Evolutionary conservation across 2,888 invertebrate genomes (phyloP).

Genomic region (Agriopis marginaria): DNA sequence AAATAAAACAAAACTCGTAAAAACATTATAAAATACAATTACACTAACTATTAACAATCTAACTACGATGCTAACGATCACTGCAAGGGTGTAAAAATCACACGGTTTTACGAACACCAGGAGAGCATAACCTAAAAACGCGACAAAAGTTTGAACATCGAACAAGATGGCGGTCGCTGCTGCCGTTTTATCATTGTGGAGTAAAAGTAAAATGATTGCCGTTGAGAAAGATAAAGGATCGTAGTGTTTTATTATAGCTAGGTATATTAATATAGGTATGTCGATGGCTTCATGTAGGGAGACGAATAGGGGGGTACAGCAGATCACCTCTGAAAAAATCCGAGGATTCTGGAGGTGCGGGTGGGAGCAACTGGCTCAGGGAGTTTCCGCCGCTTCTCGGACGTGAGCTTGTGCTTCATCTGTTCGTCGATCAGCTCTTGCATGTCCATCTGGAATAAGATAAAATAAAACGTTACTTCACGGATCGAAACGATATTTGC

Average conservation of each 20-base stretch:
- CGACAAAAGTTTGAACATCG: slow-evolving; percentile 55
- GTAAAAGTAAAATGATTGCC: slow-evolving; percentile 60
- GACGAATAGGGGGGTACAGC: slow-evolving; percentile 63
- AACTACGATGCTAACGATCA: slow-evolving; percentile 75
- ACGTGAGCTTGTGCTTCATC: slow-evolving; percentile 93
- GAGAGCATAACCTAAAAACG: slow-evolving; percentile 62
- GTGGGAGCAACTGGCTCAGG: slow-evolving; percentile 75
- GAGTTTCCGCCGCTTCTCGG: slow-evolving; percentile 84
- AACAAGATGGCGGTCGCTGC: slow-evolving; percentile 64
- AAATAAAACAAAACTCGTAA: slow-evolving; percentile 53
- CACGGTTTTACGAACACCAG: slow-evolving; percentile 73
- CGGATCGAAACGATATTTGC: no score
- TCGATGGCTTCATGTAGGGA: slow-evolving; percentile 62
- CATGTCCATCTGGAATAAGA: slow-evolving; percentile 93
- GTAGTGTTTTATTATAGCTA: slow-evolving; percentile 64
- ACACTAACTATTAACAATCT: slow-evolving; percentile 71
- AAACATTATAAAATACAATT: slow-evolving; percentile 67
- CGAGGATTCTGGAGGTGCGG: slow-evolving; percentile 73
- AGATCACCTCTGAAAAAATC: slow-evolving; percentile 86
- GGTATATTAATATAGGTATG: slow-evolving; percentile 64
- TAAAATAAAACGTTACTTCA: neutral
- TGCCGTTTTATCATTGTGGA: slow-evolving; percentile 61
- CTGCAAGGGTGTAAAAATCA: slow-evolving; percentile 75
- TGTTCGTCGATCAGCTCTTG: slow-evolving; percentile 96
- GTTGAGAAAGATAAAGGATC: slow-evolving; percentile 61